Conservation (phyloP, 2,113 vertebrate species). For the Anolis carolinensis region DNA sequence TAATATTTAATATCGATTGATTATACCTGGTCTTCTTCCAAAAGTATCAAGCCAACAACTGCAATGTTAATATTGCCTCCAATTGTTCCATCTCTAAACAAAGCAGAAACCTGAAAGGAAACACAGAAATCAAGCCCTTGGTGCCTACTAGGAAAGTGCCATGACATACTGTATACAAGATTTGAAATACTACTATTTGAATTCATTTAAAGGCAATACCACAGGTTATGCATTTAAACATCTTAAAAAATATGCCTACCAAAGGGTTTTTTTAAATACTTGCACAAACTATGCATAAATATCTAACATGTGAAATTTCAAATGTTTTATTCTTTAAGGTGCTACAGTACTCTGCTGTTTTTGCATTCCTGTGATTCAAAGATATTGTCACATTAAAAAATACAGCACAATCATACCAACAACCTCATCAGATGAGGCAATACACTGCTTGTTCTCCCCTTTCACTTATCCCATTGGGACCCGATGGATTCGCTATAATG, state of each 20-base stretch:
- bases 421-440: no score
- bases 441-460: no score
- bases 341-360: not conserved
- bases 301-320: not conserved
- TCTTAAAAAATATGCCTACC: not conserved
- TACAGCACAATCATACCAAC: not conserved
- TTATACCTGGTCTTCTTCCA: slow-evolving; percentile 89
- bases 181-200: not conserved
- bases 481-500: no score
- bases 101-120: slow-evolving; percentile 82
- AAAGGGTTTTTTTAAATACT: not conserved
- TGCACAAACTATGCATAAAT: not conserved
- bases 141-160: fast-evolving
- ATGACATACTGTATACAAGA: fast-evolving
- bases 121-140: not conserved
- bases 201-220: not conserved
- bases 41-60: slow-evolving; percentile 86
- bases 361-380: not conserved
- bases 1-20: not conserved
- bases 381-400: not conserved
- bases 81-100: slow-evolving; percentile 91
- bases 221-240: not conserved
- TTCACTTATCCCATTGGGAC: no score
- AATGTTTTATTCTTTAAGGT: not conserved
- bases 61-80: slow-evolving; percentile 90